Evolutionary conservation across 2,888 invertebrate species (phyloP), one percentile per base, ranked within the genome.

Genomic region (Spatulosminthurus flaviceps): DNA sequence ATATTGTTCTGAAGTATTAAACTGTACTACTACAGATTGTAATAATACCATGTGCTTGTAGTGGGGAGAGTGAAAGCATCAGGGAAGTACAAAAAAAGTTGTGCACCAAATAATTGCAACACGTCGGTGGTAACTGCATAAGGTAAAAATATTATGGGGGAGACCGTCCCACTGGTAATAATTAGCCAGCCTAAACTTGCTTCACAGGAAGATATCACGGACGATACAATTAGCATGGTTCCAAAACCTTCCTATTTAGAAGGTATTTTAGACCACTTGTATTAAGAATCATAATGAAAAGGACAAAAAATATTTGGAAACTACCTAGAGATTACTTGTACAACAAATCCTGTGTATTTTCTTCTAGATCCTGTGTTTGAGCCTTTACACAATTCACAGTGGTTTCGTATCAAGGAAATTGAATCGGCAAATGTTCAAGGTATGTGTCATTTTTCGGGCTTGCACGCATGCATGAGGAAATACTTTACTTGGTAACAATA

Each of bases 321-420:
- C 21, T 42, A 42, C 9, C 13, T 42, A 13, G 4, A 42, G 42
- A 42, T 22, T 71, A 22, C 2, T 13, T 4, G 9, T 41, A 70
- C 34, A 29, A 4, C 7, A 71, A 21, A n/a, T 29, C n/a, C 16
- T 2, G n/a, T 4, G 16, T 51, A 16, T 42, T n/a, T 64, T 16
- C 21, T 28, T 29, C 9, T 42, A 77, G 77, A 77, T 77, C 70
- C 77, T 29, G 51, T 77, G 0, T 69, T 77, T 41, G 77, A 77
- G 51, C 77, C 77, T 19, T 70, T 77, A 19, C 67, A 77, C 51
- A 70, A 69, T 0, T 21, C 77, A 11, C 16, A 11, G 19, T 7
- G 51, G 11, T 77, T 77, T 19, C 43, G 60, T 11, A 70, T 77
- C 22, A n/a, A 69, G 24, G 42, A 77, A 28, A 1, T 70, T 5